Conservation (phyloP, 2,113 vertebrate genomes). For the Rhegmatorhina hoffmannsi region DNA sequence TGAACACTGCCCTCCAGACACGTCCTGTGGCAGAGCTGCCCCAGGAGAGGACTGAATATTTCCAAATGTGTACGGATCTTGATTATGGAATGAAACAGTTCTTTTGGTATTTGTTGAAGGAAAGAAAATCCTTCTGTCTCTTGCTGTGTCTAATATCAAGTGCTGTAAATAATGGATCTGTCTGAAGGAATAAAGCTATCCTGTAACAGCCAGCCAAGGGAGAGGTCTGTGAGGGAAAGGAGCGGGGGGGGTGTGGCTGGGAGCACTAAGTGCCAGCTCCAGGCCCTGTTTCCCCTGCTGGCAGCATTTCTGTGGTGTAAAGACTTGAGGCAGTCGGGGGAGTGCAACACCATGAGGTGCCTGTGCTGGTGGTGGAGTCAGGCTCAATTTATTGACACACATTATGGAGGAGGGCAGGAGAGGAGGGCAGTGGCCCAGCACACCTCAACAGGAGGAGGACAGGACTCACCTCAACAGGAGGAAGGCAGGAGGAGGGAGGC, state of each 20-base stretch:
- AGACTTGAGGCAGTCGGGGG: background rate
- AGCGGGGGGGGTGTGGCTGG: fast-evolving
- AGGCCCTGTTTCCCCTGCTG: fast-evolving
- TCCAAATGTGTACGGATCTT: constrained; percentile 16
- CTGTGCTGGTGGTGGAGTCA: fast-evolving
- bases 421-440: background rate
- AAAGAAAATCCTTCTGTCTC: constrained; percentile 21
- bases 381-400: background rate
- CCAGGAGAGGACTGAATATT: background rate
- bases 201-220: background rate
- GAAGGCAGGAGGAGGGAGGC: background rate
- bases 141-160: constrained; percentile 31
- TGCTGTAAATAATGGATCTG: constrained; percentile 71
- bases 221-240: background rate
- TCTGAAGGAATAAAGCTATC: constrained; percentile 75
- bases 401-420: background rate
- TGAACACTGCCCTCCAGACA: background rate
- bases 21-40: background rate
- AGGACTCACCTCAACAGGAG: background rate
- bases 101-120: constrained; percentile 44
- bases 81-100: background rate
- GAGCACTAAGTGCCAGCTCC: fast-evolving
- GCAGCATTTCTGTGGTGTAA: background rate
- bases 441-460: background rate
- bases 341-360: background rate